phyloP scores from a whole-genome alignment of 2,797 vertebrate species.

The Tangara arthus region DNA sequence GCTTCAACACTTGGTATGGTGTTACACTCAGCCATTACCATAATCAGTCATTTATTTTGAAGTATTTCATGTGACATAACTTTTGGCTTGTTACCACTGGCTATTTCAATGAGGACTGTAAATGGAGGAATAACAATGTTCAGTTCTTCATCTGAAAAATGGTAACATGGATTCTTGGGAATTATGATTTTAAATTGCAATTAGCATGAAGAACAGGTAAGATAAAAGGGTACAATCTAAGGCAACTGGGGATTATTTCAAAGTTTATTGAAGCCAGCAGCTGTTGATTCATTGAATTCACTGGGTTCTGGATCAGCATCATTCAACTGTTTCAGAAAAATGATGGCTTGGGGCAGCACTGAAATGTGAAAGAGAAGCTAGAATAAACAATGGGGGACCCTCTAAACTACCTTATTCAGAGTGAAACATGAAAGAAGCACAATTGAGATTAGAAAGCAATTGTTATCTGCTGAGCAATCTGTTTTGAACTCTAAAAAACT shows the following conservation, averaged over 20 bases:
- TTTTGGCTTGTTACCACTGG: neutral
- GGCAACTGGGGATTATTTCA: neutral
- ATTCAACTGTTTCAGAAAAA: neutral
- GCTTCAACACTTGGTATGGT: neutral
- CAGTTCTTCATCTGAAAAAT: neutral
- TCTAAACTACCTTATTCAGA: neutral
- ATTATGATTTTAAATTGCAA: neutral
- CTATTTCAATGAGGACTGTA: neutral
- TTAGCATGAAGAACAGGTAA: neutral
- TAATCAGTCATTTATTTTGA: neutral
- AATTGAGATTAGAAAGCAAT: neutral
- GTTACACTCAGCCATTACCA: neutral
- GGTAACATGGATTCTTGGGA: neutral
- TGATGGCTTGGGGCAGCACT: neutral
- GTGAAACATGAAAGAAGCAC: neutral
- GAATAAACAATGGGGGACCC: neutral
- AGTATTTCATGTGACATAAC: neutral
- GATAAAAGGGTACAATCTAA: neutral
- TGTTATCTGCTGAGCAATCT: neutral
- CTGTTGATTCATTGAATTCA: neutral
- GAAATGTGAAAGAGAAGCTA: neutral
- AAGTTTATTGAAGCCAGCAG: neutral
- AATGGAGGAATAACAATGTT: neutral
- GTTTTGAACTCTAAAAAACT: neutral
- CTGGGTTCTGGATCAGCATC: neutral